Evolutionary conservation across 2,797 vertebrate species (phyloP), one percentile per base, ranked within the genome.

Genomic region (Heliangelus exortis): DNA sequence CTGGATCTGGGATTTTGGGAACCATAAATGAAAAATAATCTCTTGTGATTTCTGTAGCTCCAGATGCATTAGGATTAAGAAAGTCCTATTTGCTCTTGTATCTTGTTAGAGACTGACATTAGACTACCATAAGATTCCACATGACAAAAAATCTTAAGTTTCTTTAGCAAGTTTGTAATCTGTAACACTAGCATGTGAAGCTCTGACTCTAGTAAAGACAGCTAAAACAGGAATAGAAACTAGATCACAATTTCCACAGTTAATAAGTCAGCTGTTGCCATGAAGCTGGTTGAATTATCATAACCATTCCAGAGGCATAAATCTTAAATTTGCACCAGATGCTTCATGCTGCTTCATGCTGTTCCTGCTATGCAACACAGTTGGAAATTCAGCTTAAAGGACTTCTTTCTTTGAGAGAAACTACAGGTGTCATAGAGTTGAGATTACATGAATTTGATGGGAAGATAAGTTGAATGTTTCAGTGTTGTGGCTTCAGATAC

Each of bases 201-300:
- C 51, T 81, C 62, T 86, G 83, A 11, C 43, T 81, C 13, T 81
- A 34, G 31, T 25, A 75, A n/a, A 55, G 55, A 22, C 47, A 48
- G 26, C 74, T 95, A 73, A 78, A 90, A 88, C 69, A 73, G 77
- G 31, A 78, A 73, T 59, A 81, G 74, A 84, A 93, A 53, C 66
- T 88, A 55, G 51, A 94, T 93, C 76, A 76, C 62, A 78, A 59
- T 95, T 94, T 96, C 90, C 78, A 91, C 89, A 59, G 87, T 92
- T 93, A 93, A 92, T 91, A 94, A 94, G 66, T 93, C 39, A 54
- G 59, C 63, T 75, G n/a, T 81, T 90, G 67, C 47, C 45, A 5
- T n/a, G 55, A 58, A 85, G 21, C 21, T 92, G 68, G 41, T 78
- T 91, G 83, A 86, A 81, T 73, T 90, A 67, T 91, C 28, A 5